Evolutionary conservation across 2,113 vertebrate genomes (phyloP), one percentile per base, ranked within the genome.

Genomic region (Hassar affinis): DNA sequence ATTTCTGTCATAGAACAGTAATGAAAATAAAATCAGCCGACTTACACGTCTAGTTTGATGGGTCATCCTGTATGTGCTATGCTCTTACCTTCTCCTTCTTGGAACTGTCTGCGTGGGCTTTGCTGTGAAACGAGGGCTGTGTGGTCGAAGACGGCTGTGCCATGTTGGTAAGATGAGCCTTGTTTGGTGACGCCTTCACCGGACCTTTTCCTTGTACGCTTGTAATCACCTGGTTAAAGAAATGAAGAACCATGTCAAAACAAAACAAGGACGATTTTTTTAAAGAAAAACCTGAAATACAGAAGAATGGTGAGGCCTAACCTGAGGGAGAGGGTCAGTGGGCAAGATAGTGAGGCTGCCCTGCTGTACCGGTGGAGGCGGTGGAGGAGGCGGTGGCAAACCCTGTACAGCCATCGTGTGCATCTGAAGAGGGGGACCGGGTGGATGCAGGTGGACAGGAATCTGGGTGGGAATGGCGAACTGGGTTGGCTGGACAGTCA

Each of bases 291-390:
- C 38, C 1, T 47, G 10, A 45, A 25, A 4, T 9, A 22, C 35
- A 7, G 0, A 12, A 45, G 7, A 25, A 7, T 4, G 4, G 27
- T 0, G 4, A 17, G 6, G 6, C 42, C 90, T 78, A 91, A 98
- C 98, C 96, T 97, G 97, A 86, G 95, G 93, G 81, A 96, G 95
- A 85, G 93, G 93, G 18, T 99, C 97, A 35, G 94, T 90, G 35
- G 95, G 96, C 83, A 95, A 91, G 64, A 94, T 91, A 68, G 94
- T 88, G 88, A 96, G 95, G 91, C 69, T 93, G 87, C 96, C 92
- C 88, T 97, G 96, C 71, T 98, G 98, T 88, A 96, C 95, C 84
- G 97, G 98, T 17, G 97, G 97, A 52, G 97, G 98, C 0, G 98
- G 98, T 5, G 98, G 97, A 9, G 98, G 97, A 9, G 97, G 98